Evolutionary conservation across 2,113 vertebrate genomes (phyloP).

Genomic region (Acrocephalus kingi): DNA sequence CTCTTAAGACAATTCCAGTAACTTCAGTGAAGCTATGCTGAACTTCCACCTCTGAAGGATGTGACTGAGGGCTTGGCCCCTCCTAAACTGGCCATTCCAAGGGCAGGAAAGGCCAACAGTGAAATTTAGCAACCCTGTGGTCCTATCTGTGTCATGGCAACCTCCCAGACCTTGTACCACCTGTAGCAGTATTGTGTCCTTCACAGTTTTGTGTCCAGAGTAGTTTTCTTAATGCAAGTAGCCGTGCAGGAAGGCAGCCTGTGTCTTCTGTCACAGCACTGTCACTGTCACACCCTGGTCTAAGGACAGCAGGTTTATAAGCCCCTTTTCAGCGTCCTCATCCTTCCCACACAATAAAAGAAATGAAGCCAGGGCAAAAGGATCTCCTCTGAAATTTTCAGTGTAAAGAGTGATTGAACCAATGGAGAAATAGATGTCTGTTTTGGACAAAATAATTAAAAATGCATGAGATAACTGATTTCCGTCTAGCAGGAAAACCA

Average conservation of each 20-base stretch:
- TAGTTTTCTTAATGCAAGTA: background rate
- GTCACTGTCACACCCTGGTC: background rate
- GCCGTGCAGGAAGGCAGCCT: background rate
- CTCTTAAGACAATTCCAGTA: background rate
- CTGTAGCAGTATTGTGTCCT: background rate
- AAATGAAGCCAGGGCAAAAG: background rate
- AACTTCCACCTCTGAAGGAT: background rate
- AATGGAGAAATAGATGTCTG: background rate
- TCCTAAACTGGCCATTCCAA: background rate
- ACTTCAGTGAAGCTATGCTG: background rate
- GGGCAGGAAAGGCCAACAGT: background rate
- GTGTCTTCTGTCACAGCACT: background rate
- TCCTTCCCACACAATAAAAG: background rate
- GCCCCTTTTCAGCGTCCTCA: background rate
- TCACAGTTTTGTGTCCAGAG: background rate
- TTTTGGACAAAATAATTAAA: background rate
- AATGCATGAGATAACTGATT: background rate
- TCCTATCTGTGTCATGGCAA: background rate
- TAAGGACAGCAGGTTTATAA: background rate
- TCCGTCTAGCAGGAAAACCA: background rate
- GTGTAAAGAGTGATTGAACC: background rate
- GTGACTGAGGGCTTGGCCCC: background rate
- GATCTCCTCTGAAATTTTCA: background rate
- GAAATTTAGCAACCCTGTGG: background rate
- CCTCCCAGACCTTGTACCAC: background rate